Conservation (phyloP, 2,113 vertebrate genomes). For the Mormoops blainvillei region DNA sequence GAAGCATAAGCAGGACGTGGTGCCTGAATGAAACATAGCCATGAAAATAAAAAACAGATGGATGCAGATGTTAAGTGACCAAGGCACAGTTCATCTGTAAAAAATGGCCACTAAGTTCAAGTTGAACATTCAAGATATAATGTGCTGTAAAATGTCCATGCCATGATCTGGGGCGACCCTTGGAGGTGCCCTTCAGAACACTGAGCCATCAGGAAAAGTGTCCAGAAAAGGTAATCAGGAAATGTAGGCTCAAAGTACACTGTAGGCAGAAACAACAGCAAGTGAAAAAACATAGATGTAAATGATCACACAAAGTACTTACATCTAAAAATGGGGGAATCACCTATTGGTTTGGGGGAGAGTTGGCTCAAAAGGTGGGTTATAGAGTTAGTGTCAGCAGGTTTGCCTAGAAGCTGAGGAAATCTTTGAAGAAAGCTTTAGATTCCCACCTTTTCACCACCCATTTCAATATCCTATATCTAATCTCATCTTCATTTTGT, state of each 20-base stretch:
- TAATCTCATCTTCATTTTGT: neutral
- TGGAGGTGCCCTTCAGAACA: neutral
- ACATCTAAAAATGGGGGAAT: neutral
- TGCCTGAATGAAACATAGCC: neutral
- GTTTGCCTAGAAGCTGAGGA: neutral
- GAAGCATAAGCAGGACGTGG: neutral
- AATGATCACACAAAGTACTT: too few species aligned
- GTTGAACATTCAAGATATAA: neutral
- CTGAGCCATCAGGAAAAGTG: neutral
- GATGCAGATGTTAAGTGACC: neutral
- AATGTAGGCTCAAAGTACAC: neutral
- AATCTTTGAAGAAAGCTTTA: neutral
- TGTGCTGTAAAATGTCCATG: neutral
- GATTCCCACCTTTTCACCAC: neutral
- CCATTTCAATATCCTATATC: neutral
- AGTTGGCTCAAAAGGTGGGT: neutral
- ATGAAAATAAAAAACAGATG: neutral
- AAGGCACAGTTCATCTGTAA: neutral
- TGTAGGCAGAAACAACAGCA: neutral
- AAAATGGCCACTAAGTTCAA: neutral
- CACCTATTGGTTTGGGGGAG: neutral
- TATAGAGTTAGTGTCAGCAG: neutral
- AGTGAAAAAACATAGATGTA: neutral
- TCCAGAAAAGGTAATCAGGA: neutral
- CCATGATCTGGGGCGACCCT: accelerated